phyloP scores from a whole-genome alignment of 2,113 vertebrate species.

The Papio anubis region DNA sequence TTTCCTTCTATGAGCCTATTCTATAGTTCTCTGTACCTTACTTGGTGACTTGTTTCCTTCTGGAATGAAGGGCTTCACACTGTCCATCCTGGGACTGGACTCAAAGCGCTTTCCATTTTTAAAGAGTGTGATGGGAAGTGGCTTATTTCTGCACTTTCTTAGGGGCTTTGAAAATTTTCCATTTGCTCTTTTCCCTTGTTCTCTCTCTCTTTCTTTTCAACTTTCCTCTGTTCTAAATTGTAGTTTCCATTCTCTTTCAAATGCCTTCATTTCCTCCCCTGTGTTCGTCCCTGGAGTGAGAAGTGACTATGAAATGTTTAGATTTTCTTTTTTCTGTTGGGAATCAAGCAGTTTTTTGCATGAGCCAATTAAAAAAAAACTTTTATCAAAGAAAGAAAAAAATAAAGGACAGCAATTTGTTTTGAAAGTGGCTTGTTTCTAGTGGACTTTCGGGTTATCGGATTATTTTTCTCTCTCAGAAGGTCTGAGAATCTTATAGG shows the following conservation, averaged over 20 bases:
- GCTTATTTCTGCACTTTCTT: background rate
- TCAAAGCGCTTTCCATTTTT: background rate
- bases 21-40: background rate
- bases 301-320: background rate
- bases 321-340: background rate
- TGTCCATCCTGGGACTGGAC: background rate
- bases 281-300: background rate
- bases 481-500: background rate
- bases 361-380: background rate
- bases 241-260: constrained; percentile 18
- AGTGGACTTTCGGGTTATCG: background rate
- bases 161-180: background rate
- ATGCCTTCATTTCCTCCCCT: background rate
- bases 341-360: background rate
- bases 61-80: background rate
- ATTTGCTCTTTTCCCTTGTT: constrained; percentile 16
- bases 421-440: constrained; percentile 12
- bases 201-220: background rate
- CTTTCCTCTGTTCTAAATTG: background rate
- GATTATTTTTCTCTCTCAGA: constrained; percentile 27
- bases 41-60: background rate
- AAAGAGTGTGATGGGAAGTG: background rate
- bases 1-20: background rate
- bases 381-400: background rate
- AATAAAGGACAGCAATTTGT: background rate